Evolutionary conservation across 2,888 invertebrate genomes (phyloP).

Genomic region (Sympetrum striolatum): DNA sequence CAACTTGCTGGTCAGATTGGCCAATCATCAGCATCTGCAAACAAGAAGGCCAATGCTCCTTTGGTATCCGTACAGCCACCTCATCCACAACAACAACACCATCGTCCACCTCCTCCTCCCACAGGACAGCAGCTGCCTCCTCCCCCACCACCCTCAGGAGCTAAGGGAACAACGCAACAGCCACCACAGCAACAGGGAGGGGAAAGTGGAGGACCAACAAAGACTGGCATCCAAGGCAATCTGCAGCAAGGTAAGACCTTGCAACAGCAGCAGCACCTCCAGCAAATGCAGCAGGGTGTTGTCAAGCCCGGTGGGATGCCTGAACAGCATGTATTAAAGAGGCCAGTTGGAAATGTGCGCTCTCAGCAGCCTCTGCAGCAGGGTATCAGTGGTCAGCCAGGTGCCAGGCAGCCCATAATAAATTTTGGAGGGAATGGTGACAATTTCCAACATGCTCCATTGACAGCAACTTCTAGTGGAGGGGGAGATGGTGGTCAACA

Average conservation of each 20-base stretch:
- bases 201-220: background rate
- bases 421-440: background rate
- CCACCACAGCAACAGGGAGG: background rate
- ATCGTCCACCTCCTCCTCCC: constrained; percentile 58
- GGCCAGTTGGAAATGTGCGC: background rate
- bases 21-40: constrained; percentile 47
- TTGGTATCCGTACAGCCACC: constrained; percentile 54
- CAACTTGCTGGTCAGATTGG: constrained; percentile 71
- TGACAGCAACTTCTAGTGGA: background rate
- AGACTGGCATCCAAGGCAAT: constrained; percentile 51
- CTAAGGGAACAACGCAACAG: constrained; percentile 55
- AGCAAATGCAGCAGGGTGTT: background rate
- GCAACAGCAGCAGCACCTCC: background rate
- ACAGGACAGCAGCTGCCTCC: constrained; percentile 49
- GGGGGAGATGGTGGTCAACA: constrained; percentile 54
- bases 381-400: background rate
- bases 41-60: constrained; percentile 47
- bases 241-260: constrained; percentile 55
- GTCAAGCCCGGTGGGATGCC: constrained; percentile 36
- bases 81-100: constrained; percentile 60
- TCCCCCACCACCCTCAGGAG: constrained; percentile 49
- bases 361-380: background rate
- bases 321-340: constrained; percentile 35
- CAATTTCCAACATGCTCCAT: background rate
- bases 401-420: background rate